phyloP scores from a whole-genome alignment of 2,797 vertebrate species.

The Pipistrellus pygmaeus region DNA sequence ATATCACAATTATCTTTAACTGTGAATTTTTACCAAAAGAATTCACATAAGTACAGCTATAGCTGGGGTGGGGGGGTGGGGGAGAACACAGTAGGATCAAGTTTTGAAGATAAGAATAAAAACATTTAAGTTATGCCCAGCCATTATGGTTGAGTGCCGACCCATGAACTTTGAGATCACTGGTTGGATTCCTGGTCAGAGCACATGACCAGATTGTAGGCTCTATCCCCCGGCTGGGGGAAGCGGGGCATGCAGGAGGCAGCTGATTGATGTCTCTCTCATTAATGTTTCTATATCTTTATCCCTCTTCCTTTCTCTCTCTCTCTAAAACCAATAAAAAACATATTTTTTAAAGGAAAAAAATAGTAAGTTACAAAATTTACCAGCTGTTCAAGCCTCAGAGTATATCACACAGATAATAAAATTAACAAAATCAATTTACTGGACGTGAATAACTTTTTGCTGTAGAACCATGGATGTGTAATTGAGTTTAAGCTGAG shows the following conservation, averaged over 20 bases:
- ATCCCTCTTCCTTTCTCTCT: background rate
- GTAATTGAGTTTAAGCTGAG: background rate
- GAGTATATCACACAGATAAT: background rate
- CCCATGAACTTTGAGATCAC: too few relatives aligned
- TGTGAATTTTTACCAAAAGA: background rate
- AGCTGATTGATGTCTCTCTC: background rate
- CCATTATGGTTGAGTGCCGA: background rate
- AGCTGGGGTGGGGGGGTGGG: background rate
- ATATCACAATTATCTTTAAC: background rate
- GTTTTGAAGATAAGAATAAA: too few relatives aligned
- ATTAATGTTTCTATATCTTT: background rate
- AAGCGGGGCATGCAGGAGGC: background rate
- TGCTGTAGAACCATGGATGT: background rate
- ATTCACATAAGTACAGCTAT: constrained; percentile 12
- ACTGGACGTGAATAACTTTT: background rate
- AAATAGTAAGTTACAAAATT: constrained; percentile 30
- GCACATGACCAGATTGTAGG: background rate
- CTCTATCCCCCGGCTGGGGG: background rate
- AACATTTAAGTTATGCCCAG: background rate
- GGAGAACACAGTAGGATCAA: too few relatives aligned
- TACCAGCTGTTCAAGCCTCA: background rate
- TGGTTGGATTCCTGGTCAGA: background rate
- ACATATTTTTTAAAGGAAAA: background rate
- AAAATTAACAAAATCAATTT: constrained; percentile 58
- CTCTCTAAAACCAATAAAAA: background rate